These are phyloP conservation scores for Lateolabrax maculatus DNA, from an alignment of 2,797 vertebrate species.

Conservation along the genomic window DNA sequence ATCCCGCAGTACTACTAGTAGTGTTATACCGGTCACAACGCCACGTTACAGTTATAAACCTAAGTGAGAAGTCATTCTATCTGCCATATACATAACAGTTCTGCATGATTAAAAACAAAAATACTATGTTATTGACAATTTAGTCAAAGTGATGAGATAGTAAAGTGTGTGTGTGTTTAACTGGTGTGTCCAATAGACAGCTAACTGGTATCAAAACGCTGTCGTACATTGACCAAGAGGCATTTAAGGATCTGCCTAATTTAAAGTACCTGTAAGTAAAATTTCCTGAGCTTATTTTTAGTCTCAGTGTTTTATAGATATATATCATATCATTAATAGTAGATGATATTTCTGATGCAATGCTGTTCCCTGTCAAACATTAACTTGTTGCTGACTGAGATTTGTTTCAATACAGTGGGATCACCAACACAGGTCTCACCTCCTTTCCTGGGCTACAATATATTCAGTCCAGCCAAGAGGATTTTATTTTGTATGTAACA, in stretches of 20 bases:
- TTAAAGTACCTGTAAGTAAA: conserved; percentile 91
- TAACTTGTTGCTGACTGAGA: conserved; percentile 9
- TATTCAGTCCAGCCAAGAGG: conserved; percentile 86
- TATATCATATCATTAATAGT: neutral
- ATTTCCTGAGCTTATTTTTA: neutral
- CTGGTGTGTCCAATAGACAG: conserved; percentile 83
- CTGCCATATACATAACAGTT: neutral
- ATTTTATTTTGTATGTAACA: conserved; percentile 90
- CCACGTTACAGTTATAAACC: neutral
- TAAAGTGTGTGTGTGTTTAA: neutral
- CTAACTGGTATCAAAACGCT: conserved; percentile 88
- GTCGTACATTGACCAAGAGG: conserved; percentile 86
- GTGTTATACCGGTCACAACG: neutral
- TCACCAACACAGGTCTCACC: conserved; percentile 91
- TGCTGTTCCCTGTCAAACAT: neutral
- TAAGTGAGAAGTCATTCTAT: neutral
- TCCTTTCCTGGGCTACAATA: conserved; percentile 87
- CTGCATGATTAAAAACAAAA: too few species aligned
- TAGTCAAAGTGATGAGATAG: neutral
- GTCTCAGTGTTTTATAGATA: neutral
- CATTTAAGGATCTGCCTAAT: conserved; percentile 89
- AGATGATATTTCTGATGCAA: neutral
- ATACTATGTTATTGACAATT: too few species aligned
- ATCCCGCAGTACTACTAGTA: neutral
- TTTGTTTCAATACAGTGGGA: conserved; percentile 83